Base-by-base conservation (phyloP, 2,888 invertebrate genomes). In the Serrognathus titanus region DNA sequence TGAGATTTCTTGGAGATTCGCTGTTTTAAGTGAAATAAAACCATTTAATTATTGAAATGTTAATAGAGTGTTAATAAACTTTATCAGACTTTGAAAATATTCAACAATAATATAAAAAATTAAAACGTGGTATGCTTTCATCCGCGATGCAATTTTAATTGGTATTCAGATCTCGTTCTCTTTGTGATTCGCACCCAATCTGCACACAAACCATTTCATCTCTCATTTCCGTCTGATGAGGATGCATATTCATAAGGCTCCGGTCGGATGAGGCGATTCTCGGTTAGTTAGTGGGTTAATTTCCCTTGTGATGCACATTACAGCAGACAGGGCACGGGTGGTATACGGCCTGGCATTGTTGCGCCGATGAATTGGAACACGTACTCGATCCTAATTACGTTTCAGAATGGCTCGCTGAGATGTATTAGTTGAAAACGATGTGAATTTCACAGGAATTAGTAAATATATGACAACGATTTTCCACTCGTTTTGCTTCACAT, bases 271-370 rank as follows among this genome's bases (percentile, higher is more conserved):
- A 56, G 55, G 58, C 58, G 60, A 58, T 65, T 68, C 63, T 69
- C 66, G 75, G 72, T 75, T 77, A 74, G 76, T 77, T 75, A 76
- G 75, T 71, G 73, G 73, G 74, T 75, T 77, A 77, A 77, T 77
- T 77, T 77, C 77, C 77, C 77, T 71, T 75, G 77, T 75, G 77
- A 76, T 76, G 70, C 70, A 70, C 66, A 73, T 74, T 73, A 75
- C 67, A 70, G 65, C 66, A 61, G 66, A 68, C 20, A 43, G 49
- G 55, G 55, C 47, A 20, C 48, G 37, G 48, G 20, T 10, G 35
- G 13, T n/a, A 35, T n/a, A 6, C 31, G 5, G 11, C 9, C n/a
- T 3, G 45, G 47, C 37, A 35, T 41, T 36, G 16, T 39, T 16
- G 36, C 16, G 7, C 48, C 48, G 48, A 31, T 55, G 53, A 64